Base-by-base conservation (phyloP, 2,797 vertebrate genomes). In the Lacerta bilineata region DNA sequence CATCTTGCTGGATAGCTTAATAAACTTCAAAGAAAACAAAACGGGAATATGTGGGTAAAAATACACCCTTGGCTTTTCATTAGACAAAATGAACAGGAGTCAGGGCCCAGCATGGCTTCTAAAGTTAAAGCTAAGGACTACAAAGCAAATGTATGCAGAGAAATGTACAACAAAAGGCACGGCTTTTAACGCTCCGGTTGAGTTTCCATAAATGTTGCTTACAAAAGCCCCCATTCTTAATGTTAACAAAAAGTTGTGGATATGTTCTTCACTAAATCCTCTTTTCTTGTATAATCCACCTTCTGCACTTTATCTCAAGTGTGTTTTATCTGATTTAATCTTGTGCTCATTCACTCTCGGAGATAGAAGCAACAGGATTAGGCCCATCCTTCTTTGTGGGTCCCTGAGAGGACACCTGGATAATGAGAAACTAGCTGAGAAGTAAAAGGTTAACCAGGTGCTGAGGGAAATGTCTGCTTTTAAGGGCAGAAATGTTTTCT, bases 251-350 rank as follows among this genome's bases (percentile, higher is more conserved):
- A 98, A 98, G 98, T 98, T 98, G 98, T 98, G 98, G 98, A 97
- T 98, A 98, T 96, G 98, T 99, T 98, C 98, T 98, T 98, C 98
- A 98, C 98, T 98, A 99, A 99, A 99, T 98, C 98, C 98, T 98
- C 98, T 98, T 99, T 99, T 98, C 98, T 98, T 97, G 97, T 97
- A 97, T 99, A 99, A 99, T 99, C 98, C 98, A 99, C 98, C 98
- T 98, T 97, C 97, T 96, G 97, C 97, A 98, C 98, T 98, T 98
- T 98, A 98, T 98, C 98, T 99, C 96, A 97, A 99, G 98, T 98
- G 98, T 98, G 98, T 98, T 98, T 98, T 98, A 99, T 99, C 98
- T 98, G 98, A 98, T 98, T 98, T 98, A 98, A 98, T 99, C 98
- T 98, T 94, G 95, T 97, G 96, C 97, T 97, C 96, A 98, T 99